Percentiles rank a stretch among this genome's conserved stretches.
Evolutionary conservation across 2,888 invertebrate genomes (phyloP).

Genomic region (Rhagophthalmus giganteus): DNA sequence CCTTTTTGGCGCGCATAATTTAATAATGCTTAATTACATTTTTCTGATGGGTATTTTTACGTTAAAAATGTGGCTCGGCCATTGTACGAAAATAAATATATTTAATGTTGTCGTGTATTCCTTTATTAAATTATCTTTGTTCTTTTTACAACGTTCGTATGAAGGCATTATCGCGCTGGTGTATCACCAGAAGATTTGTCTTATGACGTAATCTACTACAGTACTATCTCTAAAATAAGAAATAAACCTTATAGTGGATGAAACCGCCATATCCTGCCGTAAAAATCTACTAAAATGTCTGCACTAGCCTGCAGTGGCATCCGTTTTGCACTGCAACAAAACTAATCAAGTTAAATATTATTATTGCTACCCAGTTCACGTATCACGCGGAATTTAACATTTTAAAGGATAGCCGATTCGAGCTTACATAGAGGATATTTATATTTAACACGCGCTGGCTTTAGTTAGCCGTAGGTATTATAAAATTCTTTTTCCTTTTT

Average conservation of each 20-base stretch:
- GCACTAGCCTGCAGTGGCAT: conserved; percentile 18
- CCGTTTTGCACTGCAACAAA: conserved; percentile 20
- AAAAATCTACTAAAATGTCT: conserved; percentile 13
- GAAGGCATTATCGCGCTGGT: conserved; percentile 2
- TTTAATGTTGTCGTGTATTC: neutral
- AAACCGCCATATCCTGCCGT: conserved; percentile 8
- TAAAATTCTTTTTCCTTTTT: too few relatives aligned
- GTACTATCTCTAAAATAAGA: conserved; percentile 8
- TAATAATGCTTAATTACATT: neutral
- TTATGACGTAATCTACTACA: conserved; percentile 15
- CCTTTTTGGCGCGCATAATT: neutral
- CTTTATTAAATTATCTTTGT: conserved; percentile 3
- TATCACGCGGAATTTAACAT: conserved; percentile 16
- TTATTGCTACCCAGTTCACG: conserved; percentile 33
- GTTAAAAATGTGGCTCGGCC: neutral
- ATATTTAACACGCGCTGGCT: too few relatives aligned
- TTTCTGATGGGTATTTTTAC: neutral
- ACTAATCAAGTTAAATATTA: conserved; percentile 30
- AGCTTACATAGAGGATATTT: too few relatives aligned
- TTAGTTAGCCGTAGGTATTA: too few relatives aligned
- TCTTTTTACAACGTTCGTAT: conserved; percentile 2
- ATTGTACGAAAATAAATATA: neutral
- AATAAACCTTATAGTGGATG: conserved; percentile 8
- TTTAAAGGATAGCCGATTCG: neutral
- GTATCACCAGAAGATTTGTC: conserved; percentile 11